Percentiles rank a stretch among this genome's conserved stretches.
Evolutionary conservation across 2,888 invertebrate species (phyloP).

Genomic region (Camptogramma bilineatum): DNA sequence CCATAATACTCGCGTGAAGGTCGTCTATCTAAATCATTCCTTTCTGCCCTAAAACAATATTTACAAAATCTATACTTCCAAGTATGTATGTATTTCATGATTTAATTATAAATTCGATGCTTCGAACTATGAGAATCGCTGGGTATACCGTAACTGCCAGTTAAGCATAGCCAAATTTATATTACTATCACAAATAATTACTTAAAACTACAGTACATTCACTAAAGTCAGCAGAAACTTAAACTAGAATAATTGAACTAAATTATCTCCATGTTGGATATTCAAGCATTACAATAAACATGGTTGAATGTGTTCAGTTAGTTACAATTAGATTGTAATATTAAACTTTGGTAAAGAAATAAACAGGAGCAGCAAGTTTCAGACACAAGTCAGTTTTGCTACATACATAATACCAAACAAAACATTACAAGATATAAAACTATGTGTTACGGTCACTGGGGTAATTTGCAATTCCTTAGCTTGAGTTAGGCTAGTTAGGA

Average conservation of each 20-base stretch:
- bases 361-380: neutral
- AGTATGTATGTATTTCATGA: constrained; percentile 31
- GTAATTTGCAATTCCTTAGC: no score
- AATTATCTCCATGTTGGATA: constrained; percentile 12
- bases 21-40: constrained; percentile 22
- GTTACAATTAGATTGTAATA: neutral
- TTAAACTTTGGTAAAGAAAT: neutral
- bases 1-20: constrained; percentile 19
- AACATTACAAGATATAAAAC: neutral
- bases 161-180: constrained; percentile 44
- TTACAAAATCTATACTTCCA: constrained; percentile 20
- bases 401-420: constrained; percentile 1
- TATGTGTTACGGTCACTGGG: neutral
- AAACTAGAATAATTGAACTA: constrained; percentile 11
- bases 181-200: constrained; percentile 44
- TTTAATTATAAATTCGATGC: constrained; percentile 45
- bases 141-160: constrained; percentile 22
- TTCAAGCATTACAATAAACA: neutral
- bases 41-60: constrained; percentile 13
- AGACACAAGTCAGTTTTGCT: neutral
- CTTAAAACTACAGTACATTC: constrained; percentile 20
- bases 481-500: no score
- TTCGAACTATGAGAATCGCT: constrained; percentile 41
- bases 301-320: neutral
- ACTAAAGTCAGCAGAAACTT: constrained; percentile 13